Evolutionary conservation across 2,113 vertebrate genomes (phyloP).

Genomic region (Emydocephalus ijimae): DNA sequence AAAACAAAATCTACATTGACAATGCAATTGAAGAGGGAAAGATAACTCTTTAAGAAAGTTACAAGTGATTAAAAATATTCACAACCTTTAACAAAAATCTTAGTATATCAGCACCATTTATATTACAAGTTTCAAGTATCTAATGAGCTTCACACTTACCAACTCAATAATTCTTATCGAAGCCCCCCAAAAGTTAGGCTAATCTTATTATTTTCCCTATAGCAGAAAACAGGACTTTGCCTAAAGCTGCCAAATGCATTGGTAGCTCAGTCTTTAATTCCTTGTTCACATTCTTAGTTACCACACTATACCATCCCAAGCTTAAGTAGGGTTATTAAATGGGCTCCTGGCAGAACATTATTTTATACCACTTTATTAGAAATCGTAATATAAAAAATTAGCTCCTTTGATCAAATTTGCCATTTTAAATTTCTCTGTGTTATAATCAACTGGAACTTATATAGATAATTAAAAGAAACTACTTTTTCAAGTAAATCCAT

Average conservation of each 20-base stretch:
- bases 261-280: neutral
- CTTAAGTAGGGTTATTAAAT: neutral
- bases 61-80: neutral
- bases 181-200: neutral
- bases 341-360: neutral
- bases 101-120: neutral
- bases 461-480: neutral
- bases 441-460: neutral
- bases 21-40: neutral
- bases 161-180: constrained; percentile 1
- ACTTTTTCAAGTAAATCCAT: neutral
- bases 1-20: constrained; percentile 27
- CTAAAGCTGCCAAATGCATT: neutral
- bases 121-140: neutral
- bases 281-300: neutral
- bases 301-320: neutral
- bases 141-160: neutral
- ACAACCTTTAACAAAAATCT: neutral
- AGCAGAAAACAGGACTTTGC: neutral
- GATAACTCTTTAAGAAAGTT: neutral
- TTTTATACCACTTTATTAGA: neutral
- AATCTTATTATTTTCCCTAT: neutral
- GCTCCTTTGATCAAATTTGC: neutral
- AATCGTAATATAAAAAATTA: neutral
- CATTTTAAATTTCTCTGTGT: neutral